These are phyloP conservation scores for Standfussiana lucernea DNA, from an alignment of 2,888 invertebrate genomes.

Conservation along the genomic window DNA sequence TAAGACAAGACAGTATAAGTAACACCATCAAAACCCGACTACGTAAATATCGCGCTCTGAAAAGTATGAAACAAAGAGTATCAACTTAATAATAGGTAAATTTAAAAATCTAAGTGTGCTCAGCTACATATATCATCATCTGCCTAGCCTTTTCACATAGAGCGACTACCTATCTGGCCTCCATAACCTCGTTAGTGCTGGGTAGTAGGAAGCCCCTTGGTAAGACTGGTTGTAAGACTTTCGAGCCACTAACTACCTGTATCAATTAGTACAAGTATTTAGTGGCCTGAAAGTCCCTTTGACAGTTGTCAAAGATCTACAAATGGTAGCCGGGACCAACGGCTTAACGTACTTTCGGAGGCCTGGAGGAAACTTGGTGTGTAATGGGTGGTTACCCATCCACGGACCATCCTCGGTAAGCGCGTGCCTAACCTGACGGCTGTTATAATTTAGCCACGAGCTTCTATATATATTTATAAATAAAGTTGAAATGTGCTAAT, in stretches of 20 bases:
- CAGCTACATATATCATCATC: neutral
- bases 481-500: neutral
- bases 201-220: neutral
- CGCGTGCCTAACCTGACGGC: neutral
- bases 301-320: neutral
- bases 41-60: neutral
- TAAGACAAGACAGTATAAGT: neutral
- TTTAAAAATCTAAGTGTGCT: neutral
- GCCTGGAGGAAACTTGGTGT: neutral
- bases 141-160: neutral
- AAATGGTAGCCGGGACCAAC: neutral
- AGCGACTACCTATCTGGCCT: neutral
- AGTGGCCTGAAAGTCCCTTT: too few species aligned
- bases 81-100: neutral
- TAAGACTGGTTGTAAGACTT: neutral
- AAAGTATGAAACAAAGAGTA: neutral
- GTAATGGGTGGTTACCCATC: neutral
- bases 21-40: neutral
- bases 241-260: neutral
- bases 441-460: too few species aligned
- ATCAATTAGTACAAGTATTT: too few species aligned
- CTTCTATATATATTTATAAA: too few species aligned
- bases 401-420: neutral
- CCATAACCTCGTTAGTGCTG: neutral
- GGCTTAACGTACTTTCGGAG: neutral